Percentiles rank a stretch among this genome's conserved stretches.
Conservation (phyloP, 1,140 invertebrate species). For the Alviniconcha marisindica region DNA sequence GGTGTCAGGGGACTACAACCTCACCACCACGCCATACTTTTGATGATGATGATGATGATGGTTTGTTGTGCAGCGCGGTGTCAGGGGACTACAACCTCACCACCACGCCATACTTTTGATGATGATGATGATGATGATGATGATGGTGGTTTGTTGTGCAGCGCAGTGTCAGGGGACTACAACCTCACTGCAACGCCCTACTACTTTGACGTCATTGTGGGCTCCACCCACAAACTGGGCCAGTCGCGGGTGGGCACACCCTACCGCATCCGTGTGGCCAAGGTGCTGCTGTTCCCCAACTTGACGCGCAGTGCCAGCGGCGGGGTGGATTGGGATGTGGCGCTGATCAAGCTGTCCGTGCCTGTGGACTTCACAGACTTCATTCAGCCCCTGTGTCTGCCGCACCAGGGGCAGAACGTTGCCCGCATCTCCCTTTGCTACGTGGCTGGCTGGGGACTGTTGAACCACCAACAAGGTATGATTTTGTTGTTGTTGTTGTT, state of each 20-base stretch:
- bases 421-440: slow-evolving; percentile 79
- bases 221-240: background rate
- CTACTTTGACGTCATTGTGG: slow-evolving; percentile 39
- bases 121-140: too few relatives aligned
- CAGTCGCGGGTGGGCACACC: background rate
- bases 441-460: slow-evolving; percentile 88
- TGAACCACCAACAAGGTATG: slow-evolving; percentile 43
- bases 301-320: background rate
- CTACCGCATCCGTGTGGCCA: slow-evolving; percentile 23
- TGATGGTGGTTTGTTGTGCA: too few relatives aligned
- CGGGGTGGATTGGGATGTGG: slow-evolving; percentile 88
- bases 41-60: too few relatives aligned
- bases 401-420: slow-evolving; percentile 75
- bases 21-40: too few relatives aligned
- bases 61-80: too few relatives aligned
- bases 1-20: too few relatives aligned
- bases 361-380: slow-evolving; percentile 81
- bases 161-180: background rate
- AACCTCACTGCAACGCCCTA: slow-evolving; percentile 6
- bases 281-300: slow-evolving; percentile 21
- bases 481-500: too few relatives aligned
- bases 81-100: too few relatives aligned
- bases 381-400: slow-evolving; percentile 83
- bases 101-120: too few relatives aligned
- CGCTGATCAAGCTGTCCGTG: slow-evolving; percentile 84